Evolutionary conservation across 2,888 invertebrate species (phyloP), one percentile per base, ranked within the genome.

Genomic region (Drosophila incognita): DNA sequence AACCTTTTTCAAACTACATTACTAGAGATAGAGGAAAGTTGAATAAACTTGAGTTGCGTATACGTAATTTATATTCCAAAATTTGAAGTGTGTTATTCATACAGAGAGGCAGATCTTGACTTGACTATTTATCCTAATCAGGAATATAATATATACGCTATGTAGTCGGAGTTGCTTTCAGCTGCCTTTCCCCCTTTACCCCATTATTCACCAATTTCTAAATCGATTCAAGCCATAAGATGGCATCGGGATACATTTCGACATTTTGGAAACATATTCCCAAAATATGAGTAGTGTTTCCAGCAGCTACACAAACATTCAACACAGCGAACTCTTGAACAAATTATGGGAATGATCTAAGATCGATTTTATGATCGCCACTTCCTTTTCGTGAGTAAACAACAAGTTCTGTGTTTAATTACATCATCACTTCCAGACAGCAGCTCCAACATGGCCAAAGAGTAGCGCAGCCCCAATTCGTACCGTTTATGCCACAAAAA

Each of bases 401-500:
- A 78, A 52, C 15, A 56, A 56, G 53, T 11, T 42, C 68, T 24
- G 52, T 51, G 27, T 27, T 27, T 49, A 52, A 71, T 78, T 78
- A 65, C 78, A 68, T 68, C 81, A 78, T 68, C 64, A 31, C 38
- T 48, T 52, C 24, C 68, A 62, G 58, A 42, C 51, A 42, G 11
- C n/a, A 24, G 54, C 27, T 54, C 52, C 56, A 53, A 54, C 42
- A 42, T 67, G 49, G 62, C 57, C 52, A 64, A 66, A 79, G 70
- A 61, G 33, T 61, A 61, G 33, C 54, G 58, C 77, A 80, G 65
- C 65, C 74, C 78, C 78, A 83, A 81, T 78, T 66, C 27, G 6
- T 35, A 67, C 62, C 80, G 62, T 85, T 83, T 74, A 85, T 87
- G 80, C 52, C 67, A 57, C 57, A 57, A 68, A 40, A 24, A 24